Base-by-base conservation (phyloP, 2,888 invertebrate genomes). In the Blera fallax region DNA sequence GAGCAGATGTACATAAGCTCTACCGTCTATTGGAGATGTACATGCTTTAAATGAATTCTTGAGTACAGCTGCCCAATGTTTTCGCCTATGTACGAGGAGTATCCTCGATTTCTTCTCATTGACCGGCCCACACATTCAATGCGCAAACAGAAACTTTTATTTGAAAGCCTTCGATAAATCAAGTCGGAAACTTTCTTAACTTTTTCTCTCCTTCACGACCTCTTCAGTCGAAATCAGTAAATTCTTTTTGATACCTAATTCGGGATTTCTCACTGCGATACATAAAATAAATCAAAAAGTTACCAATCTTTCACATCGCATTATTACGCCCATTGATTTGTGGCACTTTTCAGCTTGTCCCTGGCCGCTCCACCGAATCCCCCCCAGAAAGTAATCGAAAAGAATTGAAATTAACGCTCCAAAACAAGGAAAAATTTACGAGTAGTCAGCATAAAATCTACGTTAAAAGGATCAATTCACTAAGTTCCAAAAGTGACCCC, bases 271-370 rank as follows among this genome's bases (percentile, higher is more conserved):
- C 24, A 3, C 11, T 27, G 1, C 18, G 8, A 16, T 8, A 29
- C 14, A 14, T 29, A 24, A 21, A 48, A 37, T 52, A 52, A 52
- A 67, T 67, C 37, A 18, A 52, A 34, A 67, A 52, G 65, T 52
- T 50, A 16, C 24, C 14, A 40, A 21, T 52, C 52, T 27, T 67
- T 52, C 24, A 34, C 34, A 50, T 10, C 21, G 14, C 7, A 65
- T 65, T 50, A 48, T 29, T n/a, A 10, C 24, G 27, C 21, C 10
- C 14, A 21, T 34, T 65, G 65, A 50, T 67, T 52, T 50, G 43
- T 37, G 16, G 37, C 14, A 50, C 50, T 7, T 29, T 37, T 50
- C 7, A 24, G 58, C 37, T 37, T 40, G 40, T 24, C 34, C n/a
- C 11, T 21, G 5, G 11, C 37, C 37, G 1, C 10, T 1, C 8